Evolutionary conservation across 1,140 invertebrate genomes (phyloP).

Genomic region (Eulimnadia texana): DNA sequence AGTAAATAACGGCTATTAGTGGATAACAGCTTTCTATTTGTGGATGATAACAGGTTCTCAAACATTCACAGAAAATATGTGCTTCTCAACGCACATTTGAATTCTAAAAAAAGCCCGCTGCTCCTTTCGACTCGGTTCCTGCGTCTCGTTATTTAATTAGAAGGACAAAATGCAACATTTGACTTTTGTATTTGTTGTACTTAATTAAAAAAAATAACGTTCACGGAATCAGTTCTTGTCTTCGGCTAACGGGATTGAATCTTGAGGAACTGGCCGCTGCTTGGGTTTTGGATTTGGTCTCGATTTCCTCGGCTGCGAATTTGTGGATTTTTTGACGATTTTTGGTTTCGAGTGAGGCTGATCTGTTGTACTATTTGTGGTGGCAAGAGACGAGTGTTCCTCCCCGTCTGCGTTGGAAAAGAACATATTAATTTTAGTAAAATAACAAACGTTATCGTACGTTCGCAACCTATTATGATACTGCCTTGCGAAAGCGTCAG

Average conservation of each 20-base stretch:
- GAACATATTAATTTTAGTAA: neutral
- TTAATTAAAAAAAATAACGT: neutral
- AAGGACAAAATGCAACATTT: too few species aligned
- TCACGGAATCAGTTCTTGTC: neutral
- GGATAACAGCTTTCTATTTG: too few species aligned
- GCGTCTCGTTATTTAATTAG: too few species aligned
- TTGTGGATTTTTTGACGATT: neutral
- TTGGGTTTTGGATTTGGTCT: neutral
- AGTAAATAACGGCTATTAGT: too few species aligned
- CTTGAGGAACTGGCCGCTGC: neutral
- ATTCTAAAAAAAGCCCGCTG: too few species aligned
- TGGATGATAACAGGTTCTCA: too few species aligned
- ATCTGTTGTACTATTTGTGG: neutral
- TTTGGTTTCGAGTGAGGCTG: neutral
- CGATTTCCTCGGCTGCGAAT: neutral
- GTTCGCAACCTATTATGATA: neutral
- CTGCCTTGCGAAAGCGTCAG: conserved; percentile 23
- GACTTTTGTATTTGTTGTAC: neutral
- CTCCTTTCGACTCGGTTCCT: too few species aligned
- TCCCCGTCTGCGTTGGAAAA: neutral
- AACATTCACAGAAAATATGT: too few species aligned
- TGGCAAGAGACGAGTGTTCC: neutral
- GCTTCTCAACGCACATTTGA: too few species aligned
- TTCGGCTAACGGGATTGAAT: neutral
- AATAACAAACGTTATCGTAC: neutral